Evolutionary conservation across 2,888 invertebrate genomes (phyloP).

Genomic region (Cephus runcator): DNA sequence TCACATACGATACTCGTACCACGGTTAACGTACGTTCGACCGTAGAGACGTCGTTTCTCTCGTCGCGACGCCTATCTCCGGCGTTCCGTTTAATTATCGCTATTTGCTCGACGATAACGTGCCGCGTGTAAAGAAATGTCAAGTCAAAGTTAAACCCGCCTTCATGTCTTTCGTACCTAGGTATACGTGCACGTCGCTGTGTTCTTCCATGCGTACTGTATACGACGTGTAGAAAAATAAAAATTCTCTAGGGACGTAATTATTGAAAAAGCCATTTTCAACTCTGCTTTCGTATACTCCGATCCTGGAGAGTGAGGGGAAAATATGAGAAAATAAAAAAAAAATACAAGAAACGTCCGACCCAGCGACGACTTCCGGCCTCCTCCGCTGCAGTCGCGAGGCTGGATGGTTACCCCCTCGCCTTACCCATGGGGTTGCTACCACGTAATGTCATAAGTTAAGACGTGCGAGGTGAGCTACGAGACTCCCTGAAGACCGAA

Average conservation of each 20-base stretch:
- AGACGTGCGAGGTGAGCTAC: background rate
- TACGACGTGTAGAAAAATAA: too few relatives aligned
- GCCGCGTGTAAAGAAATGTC: background rate
- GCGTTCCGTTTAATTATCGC: background rate
- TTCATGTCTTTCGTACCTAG: background rate
- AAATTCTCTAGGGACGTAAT: background rate
- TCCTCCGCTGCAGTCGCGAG: background rate
- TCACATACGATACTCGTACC: background rate
- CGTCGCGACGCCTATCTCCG: background rate
- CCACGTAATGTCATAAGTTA: slow-evolving; percentile 21
- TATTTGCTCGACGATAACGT: background rate
- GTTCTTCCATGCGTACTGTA: too few relatives aligned
- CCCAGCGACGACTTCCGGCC: background rate
- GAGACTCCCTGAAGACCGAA: slow-evolving; percentile 4
- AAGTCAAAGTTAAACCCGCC: background rate
- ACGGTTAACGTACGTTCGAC: too few relatives aligned
- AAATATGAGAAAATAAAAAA: background rate
- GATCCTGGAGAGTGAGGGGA: too few relatives aligned
- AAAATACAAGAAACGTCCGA: background rate
- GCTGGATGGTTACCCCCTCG: background rate
- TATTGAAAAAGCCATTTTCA: background rate
- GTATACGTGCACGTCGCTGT: background rate
- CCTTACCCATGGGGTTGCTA: background rate
- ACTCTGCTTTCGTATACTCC: background rate
- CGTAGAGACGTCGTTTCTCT: background rate